Percentiles rank a stretch among this genome's conserved stretches.
Conservation (phyloP, 2,113 vertebrate genomes). For the Protomyctophum bolini region DNA sequence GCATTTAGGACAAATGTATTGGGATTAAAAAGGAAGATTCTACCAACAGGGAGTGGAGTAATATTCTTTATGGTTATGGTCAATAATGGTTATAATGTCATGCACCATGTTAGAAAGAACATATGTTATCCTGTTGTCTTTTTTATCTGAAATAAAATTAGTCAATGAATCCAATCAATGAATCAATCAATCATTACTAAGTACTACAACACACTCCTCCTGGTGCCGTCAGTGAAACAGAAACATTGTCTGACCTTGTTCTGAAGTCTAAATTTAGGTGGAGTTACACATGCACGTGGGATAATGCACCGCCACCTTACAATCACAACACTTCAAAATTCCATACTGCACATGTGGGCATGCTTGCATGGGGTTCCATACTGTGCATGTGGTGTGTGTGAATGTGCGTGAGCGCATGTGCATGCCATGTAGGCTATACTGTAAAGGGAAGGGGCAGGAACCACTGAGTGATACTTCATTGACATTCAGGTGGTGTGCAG, state of each 20-base stretch:
- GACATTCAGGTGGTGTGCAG: slow-evolving; percentile 68
- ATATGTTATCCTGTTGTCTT: no score
- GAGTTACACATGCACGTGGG: background rate
- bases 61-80: no score
- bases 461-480: slow-evolving; percentile 52
- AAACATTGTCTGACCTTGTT: background rate
- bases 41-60: no score
- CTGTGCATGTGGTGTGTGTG: background rate
- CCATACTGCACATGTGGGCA: background rate
- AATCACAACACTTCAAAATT: slow-evolving; percentile 14
- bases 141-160: no score
- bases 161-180: no score
- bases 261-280: background rate
- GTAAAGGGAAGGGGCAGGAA: slow-evolving; percentile 3
- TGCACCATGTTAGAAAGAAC: background rate
- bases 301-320: background rate
- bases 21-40: no score
- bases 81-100: background rate
- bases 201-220: background rate
- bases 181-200: no score
- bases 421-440: slow-evolving; percentile 1
- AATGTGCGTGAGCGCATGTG: background rate
- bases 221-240: slow-evolving; percentile 38
- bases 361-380: slow-evolving; percentile 3
- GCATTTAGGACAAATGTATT: no score